Evolutionary conservation across 2,113 vertebrate species (phyloP), one percentile per base, ranked within the genome.

Genomic region (Maccullochella peelii): DNA sequence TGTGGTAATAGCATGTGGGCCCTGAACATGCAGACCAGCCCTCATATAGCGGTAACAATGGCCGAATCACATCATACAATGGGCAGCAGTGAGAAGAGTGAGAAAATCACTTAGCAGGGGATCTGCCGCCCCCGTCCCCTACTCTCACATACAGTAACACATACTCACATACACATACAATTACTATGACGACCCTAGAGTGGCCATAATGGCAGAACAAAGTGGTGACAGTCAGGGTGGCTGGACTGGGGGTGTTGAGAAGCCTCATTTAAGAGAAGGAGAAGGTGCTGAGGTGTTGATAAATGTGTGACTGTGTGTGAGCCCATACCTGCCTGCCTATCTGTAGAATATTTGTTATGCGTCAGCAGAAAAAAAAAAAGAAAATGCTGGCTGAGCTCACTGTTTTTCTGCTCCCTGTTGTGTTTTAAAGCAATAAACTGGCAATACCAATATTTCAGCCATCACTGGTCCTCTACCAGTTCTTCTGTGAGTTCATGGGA

Each of bases 91-190:
- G 61, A 85, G 86, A 79, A 15, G 74, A 68, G 85, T 73, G 82
- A 85, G 77, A 88, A 80, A 86, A 86, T 89, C 84, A 57, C 86
- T 93, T 79, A 85, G 72, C 65, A 33, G 40, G 67, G 44, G 23
- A 2, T n/a, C 75, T 75, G 66, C 27, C 16, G 6, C 50, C 40
- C 14, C 61, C 30, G 68, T 58, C 65, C 54, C 1, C 0, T 36
- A 23, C 38, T 86, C 49, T 52, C 84, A 63, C 79, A 54, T 30
- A 44, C 62, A 65, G 50, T 67, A 74, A 76, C 71, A 76, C 79
- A 82, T 80, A 44, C 77, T 65, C 49, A 38, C 68, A 70, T 15
- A 80, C 58, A 71, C 76, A 73, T 65, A 71, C 54, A 85, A 50
- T 61, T 27, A 78, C 90, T 50, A 77, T 74, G 73, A 82, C 58